A percentile compares a stretch with the other conserved stretches of the same genome.
Evolutionary conservation across 2,888 invertebrate species (phyloP).

Genomic region (Hyppa rectilinea): DNA sequence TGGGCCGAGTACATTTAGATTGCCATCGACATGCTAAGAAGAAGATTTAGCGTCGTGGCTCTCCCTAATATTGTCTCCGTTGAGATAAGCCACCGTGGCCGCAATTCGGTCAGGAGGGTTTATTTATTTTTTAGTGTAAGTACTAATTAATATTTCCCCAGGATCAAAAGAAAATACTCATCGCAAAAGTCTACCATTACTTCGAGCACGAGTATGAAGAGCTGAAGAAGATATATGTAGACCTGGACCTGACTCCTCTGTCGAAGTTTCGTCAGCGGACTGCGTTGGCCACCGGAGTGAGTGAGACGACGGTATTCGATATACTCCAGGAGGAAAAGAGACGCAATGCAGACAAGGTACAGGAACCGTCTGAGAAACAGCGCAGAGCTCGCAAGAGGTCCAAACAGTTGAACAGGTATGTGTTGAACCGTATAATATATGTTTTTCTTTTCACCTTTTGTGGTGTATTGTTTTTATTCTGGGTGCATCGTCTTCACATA

Average conservation of each 20-base stretch:
- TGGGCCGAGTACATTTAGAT: too few relatives aligned
- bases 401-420: background rate
- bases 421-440: too few relatives aligned
- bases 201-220: conserved; percentile 19
- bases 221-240: background rate
- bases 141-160: background rate
- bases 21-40: too few relatives aligned
- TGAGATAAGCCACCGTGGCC: too few relatives aligned
- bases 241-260: conserved; percentile 16
- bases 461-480: too few relatives aligned
- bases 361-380: background rate
- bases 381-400: background rate
- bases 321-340: conserved; percentile 22
- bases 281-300: conserved; percentile 24
- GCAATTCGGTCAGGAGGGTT: too few relatives aligned
- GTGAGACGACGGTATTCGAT: background rate
- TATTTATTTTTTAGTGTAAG: too few relatives aligned
- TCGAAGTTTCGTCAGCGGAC: conserved; percentile 10
- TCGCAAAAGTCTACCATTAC: conserved; percentile 29
- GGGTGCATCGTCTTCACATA: too few relatives aligned
- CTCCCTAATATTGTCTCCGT: too few relatives aligned
- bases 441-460: too few relatives aligned
- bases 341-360: background rate
- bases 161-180: conserved; percentile 20
- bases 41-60: too few relatives aligned